Percentiles rank a stretch among this genome's conserved stretches.
Conservation (phyloP, 2,888 invertebrate genomes). For the Loripinus fragilis region DNA sequence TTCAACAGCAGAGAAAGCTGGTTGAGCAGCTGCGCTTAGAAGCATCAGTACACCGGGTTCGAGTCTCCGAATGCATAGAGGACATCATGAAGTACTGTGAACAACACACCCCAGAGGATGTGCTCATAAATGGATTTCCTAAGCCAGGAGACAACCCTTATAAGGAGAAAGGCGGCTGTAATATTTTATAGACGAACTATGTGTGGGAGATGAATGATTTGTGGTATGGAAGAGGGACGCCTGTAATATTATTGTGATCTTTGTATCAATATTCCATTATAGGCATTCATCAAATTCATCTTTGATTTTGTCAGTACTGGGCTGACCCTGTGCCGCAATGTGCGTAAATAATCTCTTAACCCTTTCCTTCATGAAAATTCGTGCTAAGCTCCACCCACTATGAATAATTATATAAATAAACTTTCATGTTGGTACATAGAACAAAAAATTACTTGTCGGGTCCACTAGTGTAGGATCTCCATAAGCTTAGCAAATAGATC, state of each 20-base stretch:
- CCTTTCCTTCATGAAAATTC: too few relatives aligned
- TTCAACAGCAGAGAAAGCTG: slow-evolving; percentile 96
- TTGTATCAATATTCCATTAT: slow-evolving; percentile 8
- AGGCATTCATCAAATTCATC: slow-evolving; percentile 4
- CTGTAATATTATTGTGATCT: not conserved
- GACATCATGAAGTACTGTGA: slow-evolving; percentile 89
- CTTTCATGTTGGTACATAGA: too few relatives aligned
- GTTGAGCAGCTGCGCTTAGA: slow-evolving; percentile 97
- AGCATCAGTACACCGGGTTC: slow-evolving; percentile 93
- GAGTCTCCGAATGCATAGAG: slow-evolving; percentile 94
- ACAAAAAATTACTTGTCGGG: too few relatives aligned
- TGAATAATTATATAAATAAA: too few relatives aligned
- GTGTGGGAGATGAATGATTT: slow-evolving; percentile 2
- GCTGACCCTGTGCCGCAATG: too few relatives aligned
- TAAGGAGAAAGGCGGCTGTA: slow-evolving; percentile 80
- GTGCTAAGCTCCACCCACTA: too few relatives aligned
- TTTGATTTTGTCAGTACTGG: too few relatives aligned
- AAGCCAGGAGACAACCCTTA: slow-evolving; percentile 97
- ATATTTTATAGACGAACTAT: slow-evolving; percentile 68
- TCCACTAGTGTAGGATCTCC: too few relatives aligned
- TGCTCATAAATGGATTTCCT: slow-evolving; percentile 95
- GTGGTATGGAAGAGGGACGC: slow-evolving; percentile 4
- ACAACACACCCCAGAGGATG: slow-evolving; percentile 94
- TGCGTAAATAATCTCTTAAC: too few relatives aligned
- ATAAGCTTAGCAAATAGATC: too few relatives aligned